Evolutionary conservation across 2,797 vertebrate species (phyloP).

Genomic region (Dendrocincla tyrannina): DNA sequence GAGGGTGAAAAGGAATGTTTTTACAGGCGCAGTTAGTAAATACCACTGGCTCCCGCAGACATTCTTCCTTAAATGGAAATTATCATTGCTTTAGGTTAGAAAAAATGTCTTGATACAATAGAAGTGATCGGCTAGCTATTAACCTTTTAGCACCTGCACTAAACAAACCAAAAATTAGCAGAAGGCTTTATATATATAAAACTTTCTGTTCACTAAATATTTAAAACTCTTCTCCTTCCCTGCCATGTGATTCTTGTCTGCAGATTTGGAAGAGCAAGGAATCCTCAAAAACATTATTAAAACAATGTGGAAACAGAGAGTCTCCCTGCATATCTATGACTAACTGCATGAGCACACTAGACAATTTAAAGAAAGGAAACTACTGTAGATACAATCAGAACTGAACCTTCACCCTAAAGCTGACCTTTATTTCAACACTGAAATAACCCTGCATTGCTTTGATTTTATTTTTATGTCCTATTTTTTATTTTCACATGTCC

Average conservation of each 20-base stretch:
- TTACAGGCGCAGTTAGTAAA: constrained; percentile 77
- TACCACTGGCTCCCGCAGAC: constrained; percentile 72
- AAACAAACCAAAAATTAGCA: neutral
- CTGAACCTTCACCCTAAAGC: constrained; percentile 23
- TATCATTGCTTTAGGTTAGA: constrained; percentile 70
- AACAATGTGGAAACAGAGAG: neutral
- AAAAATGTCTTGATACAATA: constrained; percentile 63
- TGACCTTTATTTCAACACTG: neutral
- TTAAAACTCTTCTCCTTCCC: neutral
- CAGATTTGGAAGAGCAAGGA: neutral
- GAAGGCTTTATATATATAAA: neutral
- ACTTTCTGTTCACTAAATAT: neutral
- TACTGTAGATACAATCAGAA: constrained; percentile 30
- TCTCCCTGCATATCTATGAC: neutral
- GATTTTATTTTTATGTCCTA: constrained; percentile 18
- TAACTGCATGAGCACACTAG: neutral
- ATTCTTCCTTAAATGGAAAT: constrained; percentile 81
- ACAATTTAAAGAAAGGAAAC: constrained; percentile 12
- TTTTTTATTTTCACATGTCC: constrained; percentile 2
- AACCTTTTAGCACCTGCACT: constrained; percentile 53
- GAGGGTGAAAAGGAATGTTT: constrained; percentile 81
- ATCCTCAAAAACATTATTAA: neutral
- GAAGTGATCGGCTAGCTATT: constrained; percentile 1
- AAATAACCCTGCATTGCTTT: neutral
- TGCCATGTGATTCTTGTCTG: neutral